Evolutionary conservation across 2,113 vertebrate species (phyloP).

Genomic region (Epinephelus cyanopodus): DNA sequence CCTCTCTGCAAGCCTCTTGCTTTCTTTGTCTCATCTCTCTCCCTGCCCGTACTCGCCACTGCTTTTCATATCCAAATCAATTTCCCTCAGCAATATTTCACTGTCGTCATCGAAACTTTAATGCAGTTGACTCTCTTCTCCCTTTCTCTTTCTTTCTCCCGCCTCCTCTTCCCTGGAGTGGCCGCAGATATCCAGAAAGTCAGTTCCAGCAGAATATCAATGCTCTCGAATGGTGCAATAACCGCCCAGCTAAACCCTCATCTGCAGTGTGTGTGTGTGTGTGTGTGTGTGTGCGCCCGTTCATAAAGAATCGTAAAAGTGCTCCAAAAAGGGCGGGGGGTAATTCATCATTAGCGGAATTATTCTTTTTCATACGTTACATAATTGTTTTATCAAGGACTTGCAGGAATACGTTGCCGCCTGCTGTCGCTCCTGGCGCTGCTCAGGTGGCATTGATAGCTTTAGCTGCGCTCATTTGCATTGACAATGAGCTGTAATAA

Average conservation of each 20-base stretch:
- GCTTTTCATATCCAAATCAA: slow-evolving; percentile 65
- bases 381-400: slow-evolving; percentile 57
- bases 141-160: slow-evolving; percentile 4
- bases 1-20: neutral
- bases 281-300: neutral
- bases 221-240: slow-evolving; percentile 24
- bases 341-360: slow-evolving; percentile 44
- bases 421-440: slow-evolving; percentile 45
- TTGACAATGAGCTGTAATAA: slow-evolving; percentile 55
- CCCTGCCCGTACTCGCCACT: neutral
- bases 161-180: slow-evolving; percentile 45
- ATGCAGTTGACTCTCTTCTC: slow-evolving; percentile 41
- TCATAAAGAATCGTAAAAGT: slow-evolving; percentile 23
- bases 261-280: neutral
- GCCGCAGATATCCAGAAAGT: slow-evolving; percentile 34
- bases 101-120: slow-evolving; percentile 55
- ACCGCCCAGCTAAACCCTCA: slow-evolving; percentile 34
- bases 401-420: slow-evolving; percentile 35
- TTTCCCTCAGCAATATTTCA: slow-evolving; percentile 62
- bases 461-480: slow-evolving; percentile 58
- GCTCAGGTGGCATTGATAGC: slow-evolving; percentile 55
- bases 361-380: slow-evolving; percentile 34
- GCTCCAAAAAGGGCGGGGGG: neutral
- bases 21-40: neutral
- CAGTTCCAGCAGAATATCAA: slow-evolving; percentile 43